These are phyloP conservation scores for Odontamblyopus lacepedii DNA, from an alignment of 2,797 vertebrate species.

Conservation along the genomic window DNA sequence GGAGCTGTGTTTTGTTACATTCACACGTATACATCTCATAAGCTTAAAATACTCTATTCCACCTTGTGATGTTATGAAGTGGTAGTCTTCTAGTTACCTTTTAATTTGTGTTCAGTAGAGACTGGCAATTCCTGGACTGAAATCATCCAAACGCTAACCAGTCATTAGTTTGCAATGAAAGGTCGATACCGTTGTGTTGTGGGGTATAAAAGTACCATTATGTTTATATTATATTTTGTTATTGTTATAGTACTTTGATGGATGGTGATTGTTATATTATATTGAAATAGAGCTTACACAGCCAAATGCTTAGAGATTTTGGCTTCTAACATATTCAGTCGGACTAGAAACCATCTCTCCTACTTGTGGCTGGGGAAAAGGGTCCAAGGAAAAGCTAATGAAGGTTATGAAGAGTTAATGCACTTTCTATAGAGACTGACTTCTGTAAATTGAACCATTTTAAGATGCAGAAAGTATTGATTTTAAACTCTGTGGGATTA, in stretches of 20 bases:
- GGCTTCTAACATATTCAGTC: not conserved
- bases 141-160: not conserved
- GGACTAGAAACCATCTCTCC: slow-evolving; percentile 49
- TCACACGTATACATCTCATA: too few species aligned
- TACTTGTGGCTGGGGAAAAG: slow-evolving; percentile 45
- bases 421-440: slow-evolving; percentile 37
- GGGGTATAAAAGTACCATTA: not conserved
- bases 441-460: slow-evolving; percentile 20
- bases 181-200: not conserved
- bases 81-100: too few species aligned
- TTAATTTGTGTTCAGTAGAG: too few species aligned
- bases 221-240: not conserved
- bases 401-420: slow-evolving; percentile 55
- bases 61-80: too few species aligned
- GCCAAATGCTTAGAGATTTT: not conserved
- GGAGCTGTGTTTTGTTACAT: too few species aligned
- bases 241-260: not conserved
- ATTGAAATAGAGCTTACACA: not conserved
- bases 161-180: not conserved
- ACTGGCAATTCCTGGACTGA: too few species aligned
- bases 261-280: not conserved
- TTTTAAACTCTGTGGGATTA: not conserved
- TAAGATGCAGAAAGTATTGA: not conserved
- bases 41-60: too few species aligned
- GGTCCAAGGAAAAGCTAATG: slow-evolving; percentile 45